These are phyloP conservation scores for Onychorhynchus coronatus DNA, from an alignment of 2,113 vertebrate species.

Conservation along the genomic window DNA sequence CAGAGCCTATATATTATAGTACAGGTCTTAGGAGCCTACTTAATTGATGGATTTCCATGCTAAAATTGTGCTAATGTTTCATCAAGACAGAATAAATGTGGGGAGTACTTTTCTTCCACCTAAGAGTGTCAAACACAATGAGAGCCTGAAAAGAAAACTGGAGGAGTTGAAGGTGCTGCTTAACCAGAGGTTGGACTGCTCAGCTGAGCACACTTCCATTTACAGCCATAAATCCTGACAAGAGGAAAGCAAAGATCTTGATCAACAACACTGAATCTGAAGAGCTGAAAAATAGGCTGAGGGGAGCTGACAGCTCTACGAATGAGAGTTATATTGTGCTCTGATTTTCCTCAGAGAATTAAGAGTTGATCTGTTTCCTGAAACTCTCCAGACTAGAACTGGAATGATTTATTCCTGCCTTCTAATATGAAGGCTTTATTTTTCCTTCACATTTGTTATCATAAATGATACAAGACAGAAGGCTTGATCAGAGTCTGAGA, in stretches of 20 bases:
- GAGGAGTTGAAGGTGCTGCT: background rate
- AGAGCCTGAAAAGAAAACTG: background rate
- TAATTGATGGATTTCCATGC: background rate
- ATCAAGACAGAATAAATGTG: background rate
- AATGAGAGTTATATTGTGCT: background rate
- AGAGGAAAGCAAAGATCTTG: background rate
- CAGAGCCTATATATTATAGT: background rate
- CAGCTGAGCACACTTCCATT: background rate
- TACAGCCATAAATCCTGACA: background rate
- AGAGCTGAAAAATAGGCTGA: background rate
- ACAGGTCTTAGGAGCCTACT: background rate
- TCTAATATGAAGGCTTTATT: slow-evolving; percentile 7
- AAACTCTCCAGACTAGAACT: background rate
- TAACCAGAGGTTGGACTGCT: background rate
- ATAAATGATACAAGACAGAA: slow-evolving; percentile 31
- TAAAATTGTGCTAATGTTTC: background rate
- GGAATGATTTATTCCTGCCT: background rate
- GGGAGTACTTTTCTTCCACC: background rate
- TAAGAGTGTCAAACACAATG: background rate
- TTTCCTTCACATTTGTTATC: slow-evolving; percentile 15
- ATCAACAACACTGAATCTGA: background rate
- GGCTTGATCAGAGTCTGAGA: slow-evolving; percentile 32
- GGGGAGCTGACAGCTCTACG: background rate
- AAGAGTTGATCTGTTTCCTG: background rate
- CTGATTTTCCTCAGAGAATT: background rate